Evolutionary conservation across 2,797 vertebrate genomes (phyloP).

Genomic region (Choloepus didactylus): DNA sequence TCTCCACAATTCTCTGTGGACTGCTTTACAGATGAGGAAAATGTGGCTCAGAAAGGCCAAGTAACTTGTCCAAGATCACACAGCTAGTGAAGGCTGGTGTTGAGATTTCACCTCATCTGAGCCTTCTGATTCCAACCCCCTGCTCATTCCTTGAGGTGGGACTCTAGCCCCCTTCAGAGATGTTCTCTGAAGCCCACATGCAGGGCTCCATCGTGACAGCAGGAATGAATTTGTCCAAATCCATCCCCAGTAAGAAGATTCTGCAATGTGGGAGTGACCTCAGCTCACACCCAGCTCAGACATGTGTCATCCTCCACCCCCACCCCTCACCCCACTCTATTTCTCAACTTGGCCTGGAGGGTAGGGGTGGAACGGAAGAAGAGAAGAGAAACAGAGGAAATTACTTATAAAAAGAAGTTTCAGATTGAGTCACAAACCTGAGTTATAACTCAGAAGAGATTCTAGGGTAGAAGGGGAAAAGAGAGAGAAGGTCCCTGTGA

Average conservation of each 20-base stretch:
- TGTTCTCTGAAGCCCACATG: background rate
- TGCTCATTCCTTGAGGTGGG: background rate
- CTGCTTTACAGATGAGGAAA: constrained; percentile 6
- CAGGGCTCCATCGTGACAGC: background rate
- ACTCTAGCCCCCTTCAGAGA: background rate
- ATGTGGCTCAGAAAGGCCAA: background rate
- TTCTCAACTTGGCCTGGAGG: constrained; percentile 69
- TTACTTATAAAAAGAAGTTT: constrained; percentile 78
- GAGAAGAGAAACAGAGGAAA: constrained; percentile 77
- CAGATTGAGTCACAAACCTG: constrained; percentile 75
- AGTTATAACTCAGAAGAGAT: constrained; percentile 61
- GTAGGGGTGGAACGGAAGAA: constrained; percentile 53
- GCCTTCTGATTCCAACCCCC: background rate
- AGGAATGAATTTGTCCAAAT: background rate
- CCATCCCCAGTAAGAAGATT: background rate
- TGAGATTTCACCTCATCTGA: background rate
- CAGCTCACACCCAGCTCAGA: background rate
- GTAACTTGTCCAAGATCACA: background rate
- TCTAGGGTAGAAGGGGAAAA: constrained; percentile 20
- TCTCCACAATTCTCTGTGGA: background rate
- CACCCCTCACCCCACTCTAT: background rate
- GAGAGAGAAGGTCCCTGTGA: background rate
- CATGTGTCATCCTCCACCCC: constrained; percentile 24
- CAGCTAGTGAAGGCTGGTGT: background rate
- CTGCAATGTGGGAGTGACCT: background rate